phyloP scores from a whole-genome alignment of 1,140 invertebrate species.

The Drosophila seguyi region DNA sequence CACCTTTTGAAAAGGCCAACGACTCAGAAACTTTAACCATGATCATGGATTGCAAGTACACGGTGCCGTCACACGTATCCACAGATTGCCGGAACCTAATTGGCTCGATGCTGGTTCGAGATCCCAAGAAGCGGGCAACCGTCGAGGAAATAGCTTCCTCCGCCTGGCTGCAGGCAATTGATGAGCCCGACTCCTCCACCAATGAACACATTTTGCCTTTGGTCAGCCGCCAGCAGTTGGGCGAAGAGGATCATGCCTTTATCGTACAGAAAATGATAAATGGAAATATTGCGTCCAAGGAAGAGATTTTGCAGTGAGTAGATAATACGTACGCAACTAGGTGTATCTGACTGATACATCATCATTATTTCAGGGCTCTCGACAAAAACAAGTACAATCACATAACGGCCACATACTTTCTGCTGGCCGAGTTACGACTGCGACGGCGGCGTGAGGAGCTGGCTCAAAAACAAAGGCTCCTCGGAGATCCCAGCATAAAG shows the following conservation, averaged over 20 bases:
- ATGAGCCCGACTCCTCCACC: constrained; percentile 67
- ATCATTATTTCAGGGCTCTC: constrained; percentile 89
- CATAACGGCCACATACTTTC: constrained; percentile 99
- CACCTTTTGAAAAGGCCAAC: constrained; percentile 99
- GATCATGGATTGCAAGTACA: constrained; percentile 99
- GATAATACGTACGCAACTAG: neutral
- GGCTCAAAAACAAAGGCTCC: constrained; percentile 83
- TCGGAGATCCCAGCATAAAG: constrained; percentile 56
- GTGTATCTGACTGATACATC: neutral
- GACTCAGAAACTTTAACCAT: constrained; percentile 99
- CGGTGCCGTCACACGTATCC: constrained; percentile 95
- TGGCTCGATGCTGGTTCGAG: constrained; percentile 95
- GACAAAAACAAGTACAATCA: constrained; percentile 99
- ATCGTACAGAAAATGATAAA: constrained; percentile 99
- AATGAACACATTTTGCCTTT: constrained; percentile 90
- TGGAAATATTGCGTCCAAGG: constrained; percentile 96
- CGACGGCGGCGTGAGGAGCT: constrained; percentile 90
- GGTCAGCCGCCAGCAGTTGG: constrained; percentile 92
- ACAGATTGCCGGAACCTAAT: constrained; percentile 93
- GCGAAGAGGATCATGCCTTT: constrained; percentile 96
- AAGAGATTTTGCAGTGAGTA: constrained; percentile 94
- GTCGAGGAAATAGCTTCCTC: constrained; percentile 95
- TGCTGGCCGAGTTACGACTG: constrained; percentile 97
- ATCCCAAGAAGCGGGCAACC: constrained; percentile 95
- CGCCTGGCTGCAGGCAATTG: constrained; percentile 90